Conservation (phyloP, 2,797 vertebrate genomes). For the Melanotaenia pygmaea region DNA sequence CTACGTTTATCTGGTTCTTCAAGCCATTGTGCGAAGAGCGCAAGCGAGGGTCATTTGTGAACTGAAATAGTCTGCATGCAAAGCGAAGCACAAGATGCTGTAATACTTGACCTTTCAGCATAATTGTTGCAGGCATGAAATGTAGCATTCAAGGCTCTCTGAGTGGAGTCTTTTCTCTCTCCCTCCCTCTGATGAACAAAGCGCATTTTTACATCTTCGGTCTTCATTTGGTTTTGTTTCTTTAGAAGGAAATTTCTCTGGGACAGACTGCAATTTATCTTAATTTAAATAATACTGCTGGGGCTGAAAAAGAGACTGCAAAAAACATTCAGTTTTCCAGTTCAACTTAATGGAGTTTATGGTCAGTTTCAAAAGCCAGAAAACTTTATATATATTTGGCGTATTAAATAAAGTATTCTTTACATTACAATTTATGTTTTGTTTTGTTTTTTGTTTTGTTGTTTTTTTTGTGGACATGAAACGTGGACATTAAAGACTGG, state of each 20-base stretch:
- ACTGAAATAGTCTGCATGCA: conserved; percentile 99
- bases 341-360: conserved; percentile 38
- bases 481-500: not conserved
- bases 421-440: not conserved
- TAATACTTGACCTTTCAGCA: conserved; percentile 99
- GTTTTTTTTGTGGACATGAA: not conserved
- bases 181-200: conserved; percentile 85
- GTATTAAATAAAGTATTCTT: conserved; percentile 3
- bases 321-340: conserved; percentile 49
- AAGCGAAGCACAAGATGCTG: conserved; percentile 97
- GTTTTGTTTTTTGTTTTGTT: too few species aligned
- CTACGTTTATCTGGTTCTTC: conserved; percentile 96
- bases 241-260: conserved; percentile 90
- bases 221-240: conserved; percentile 84
- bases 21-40: conserved; percentile 93
- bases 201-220: conserved; percentile 90
- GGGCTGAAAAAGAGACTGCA: conserved; percentile 7
- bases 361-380: conserved; percentile 7
- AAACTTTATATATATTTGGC: conserved; percentile 44
- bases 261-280: conserved; percentile 89
- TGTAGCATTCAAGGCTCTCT: conserved; percentile 92
- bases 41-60: conserved; percentile 97
- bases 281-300: conserved; percentile 80
- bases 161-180: conserved; percentile 89
- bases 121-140: conserved; percentile 99